Conservation (phyloP, 2,797 vertebrate species). For the Pyrocephalus nanus region DNA sequence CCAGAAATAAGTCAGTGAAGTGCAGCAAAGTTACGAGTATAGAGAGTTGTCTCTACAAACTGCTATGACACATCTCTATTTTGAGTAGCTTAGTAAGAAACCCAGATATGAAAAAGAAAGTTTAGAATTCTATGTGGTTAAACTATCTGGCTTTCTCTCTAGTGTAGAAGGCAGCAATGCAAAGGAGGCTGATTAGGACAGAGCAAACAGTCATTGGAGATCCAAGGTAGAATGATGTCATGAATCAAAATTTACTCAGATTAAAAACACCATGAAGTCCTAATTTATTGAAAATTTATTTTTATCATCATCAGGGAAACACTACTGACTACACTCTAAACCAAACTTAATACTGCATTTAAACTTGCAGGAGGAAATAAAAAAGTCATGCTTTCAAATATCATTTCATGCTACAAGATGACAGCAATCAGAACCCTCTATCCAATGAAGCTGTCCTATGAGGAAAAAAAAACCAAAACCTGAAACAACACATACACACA, state of each 20-base stretch:
- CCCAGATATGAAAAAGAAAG: neutral
- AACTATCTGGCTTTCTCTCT: neutral
- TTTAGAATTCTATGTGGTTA: neutral
- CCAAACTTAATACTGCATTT: neutral
- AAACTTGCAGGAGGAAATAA: neutral
- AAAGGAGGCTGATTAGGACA: neutral
- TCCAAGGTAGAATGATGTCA: neutral
- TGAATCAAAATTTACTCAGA: neutral
- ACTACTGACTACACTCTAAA: neutral
- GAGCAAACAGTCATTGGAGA: neutral
- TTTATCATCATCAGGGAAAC: neutral
- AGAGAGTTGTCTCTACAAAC: neutral
- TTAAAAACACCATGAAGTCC: neutral
- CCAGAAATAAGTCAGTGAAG: neutral
- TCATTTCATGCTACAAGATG: accelerated
- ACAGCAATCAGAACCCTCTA: neutral
- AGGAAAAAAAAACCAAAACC: neutral
- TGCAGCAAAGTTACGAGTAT: neutral
- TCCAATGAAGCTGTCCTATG: neutral
- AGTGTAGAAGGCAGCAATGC: neutral
- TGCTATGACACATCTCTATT: neutral
- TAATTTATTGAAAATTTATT: neutral
- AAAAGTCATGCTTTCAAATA: neutral
- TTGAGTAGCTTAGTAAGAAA: neutral
- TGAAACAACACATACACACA: neutral